phyloP scores from a whole-genome alignment of 2,797 vertebrate genomes.

The Ctenosaura bakeri region DNA sequence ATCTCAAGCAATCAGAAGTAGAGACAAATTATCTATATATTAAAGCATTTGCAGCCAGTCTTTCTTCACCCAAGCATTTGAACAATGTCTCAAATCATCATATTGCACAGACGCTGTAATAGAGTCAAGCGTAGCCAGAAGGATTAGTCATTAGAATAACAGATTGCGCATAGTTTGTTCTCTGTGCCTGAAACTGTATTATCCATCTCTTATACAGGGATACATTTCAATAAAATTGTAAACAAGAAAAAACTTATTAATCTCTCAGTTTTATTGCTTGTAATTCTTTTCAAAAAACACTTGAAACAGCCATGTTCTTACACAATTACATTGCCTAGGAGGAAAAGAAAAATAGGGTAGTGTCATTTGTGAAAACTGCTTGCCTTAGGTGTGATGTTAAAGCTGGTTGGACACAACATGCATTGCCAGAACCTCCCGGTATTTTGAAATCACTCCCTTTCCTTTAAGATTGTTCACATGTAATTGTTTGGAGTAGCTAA shows the following conservation, averaged over 20 bases:
- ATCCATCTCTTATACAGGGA: constrained; percentile 35
- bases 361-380: background rate
- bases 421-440: no score
- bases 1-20: background rate
- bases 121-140: background rate
- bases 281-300: constrained; percentile 5
- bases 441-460: background rate
- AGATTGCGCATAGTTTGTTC: background rate
- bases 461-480: background rate
- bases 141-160: constrained; percentile 37
- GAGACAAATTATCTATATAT: constrained; percentile 19
- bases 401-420: background rate
- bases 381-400: background rate
- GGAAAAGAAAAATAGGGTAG: constrained; percentile 7
- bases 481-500: background rate
- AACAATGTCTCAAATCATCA: constrained; percentile 17
- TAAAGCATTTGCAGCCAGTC: background rate
- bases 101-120: background rate
- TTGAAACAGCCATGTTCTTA: background rate
- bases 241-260: constrained; percentile 32
- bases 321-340: background rate
- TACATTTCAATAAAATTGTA: constrained; percentile 29
- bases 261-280: constrained; percentile 22
- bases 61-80: background rate
- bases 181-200: constrained; percentile 23